Evolutionary conservation across 2,888 invertebrate genomes (phyloP), one percentile per base, ranked within the genome.

Genomic region (Palloptera scutellata): DNA sequence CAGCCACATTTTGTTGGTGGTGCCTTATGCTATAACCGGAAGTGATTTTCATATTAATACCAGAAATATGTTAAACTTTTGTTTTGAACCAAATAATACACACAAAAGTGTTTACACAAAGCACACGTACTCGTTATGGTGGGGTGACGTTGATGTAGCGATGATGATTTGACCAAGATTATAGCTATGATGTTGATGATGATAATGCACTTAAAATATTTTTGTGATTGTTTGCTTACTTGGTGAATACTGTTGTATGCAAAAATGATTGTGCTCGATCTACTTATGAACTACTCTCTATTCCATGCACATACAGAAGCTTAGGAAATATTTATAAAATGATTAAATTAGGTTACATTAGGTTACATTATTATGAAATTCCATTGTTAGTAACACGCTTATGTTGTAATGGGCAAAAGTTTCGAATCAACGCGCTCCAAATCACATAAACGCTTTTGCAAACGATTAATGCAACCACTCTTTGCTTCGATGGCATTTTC

Each of bases 401-500:
- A 70, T 20, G 70, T 70, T 19, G 45, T 70, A 13, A 66, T 54
- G 43, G 63, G 60, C 41, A 55, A 57, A 41, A 63, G 53, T 61
- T 70, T 61, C 5, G 59, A 62, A 45, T 67, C 61, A 15, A 41
- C 40, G 55, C 45, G 59, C 55, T 70, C 53, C 53, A 70, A 67
- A 57, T 64, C 66, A 61, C 53, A 43, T 63, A 77, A 61, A 54
- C 80, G 79, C 20, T 77, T 79, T 67, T 80, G 73, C 67, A 81
- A 71, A 71, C 77, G 76, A 43, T 76, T 70, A 45, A 81, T 74
- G 70, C 75, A 74, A 68, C 68, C 48, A 8, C 76, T 73, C 54
- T 81, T 81, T 60, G 74, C 73, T 51, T 73, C 76, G 61, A 81
- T 79, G 68, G 77, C 76, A 51, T 75, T 69, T 70, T 75, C 75